Percentiles rank a stretch among this genome's conserved stretches.
These are phyloP conservation scores for Drosophila guanche DNA, from an alignment of 1,140 invertebrate genomes.

Conservation along the genomic window DNA sequence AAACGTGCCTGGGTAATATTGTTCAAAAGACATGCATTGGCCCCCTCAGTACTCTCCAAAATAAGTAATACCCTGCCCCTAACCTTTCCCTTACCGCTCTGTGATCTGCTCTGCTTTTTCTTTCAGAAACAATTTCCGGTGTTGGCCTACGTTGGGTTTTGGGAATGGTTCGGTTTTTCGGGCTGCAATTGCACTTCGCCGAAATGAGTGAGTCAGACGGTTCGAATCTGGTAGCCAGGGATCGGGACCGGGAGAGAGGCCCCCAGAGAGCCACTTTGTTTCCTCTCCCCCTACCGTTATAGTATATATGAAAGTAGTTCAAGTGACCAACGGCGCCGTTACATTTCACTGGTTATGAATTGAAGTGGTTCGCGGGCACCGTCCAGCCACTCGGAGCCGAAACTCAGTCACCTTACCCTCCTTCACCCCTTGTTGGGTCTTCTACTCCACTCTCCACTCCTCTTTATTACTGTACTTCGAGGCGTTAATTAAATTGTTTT, in stretches of 20 bases:
- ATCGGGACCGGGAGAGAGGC: no score
- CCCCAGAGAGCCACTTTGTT: background rate
- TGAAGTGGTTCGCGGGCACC: slow-evolving; percentile 34
- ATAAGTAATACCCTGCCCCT: background rate
- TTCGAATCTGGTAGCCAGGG: background rate
- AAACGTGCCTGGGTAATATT: slow-evolving; percentile 69
- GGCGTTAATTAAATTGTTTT: slow-evolving; percentile 76
- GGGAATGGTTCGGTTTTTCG: slow-evolving; percentile 6
- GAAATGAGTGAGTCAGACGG: slow-evolving; percentile 17
- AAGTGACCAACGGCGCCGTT: slow-evolving; percentile 73
- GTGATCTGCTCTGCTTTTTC: slow-evolving; percentile 29
- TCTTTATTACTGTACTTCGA: slow-evolving; percentile 16
- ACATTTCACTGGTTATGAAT: slow-evolving; percentile 69
- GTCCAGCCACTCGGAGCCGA: slow-evolving; percentile 10
- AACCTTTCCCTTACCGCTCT: slow-evolving; percentile 1
- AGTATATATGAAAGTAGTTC: slow-evolving; percentile 64
- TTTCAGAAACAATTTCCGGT: slow-evolving; percentile 67
- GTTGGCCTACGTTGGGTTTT: slow-evolving; percentile 2
- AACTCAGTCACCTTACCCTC: background rate
- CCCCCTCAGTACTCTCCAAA: background rate
- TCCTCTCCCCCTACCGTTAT: background rate
- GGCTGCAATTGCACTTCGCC: slow-evolving; percentile 46
- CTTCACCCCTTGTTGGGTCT: no score
- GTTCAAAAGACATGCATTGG: slow-evolving; percentile 57
- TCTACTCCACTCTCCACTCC: background rate